Evolutionary conservation across 2,113 vertebrate genomes (phyloP).

Genomic region (Dissostichus mawsoni): DNA sequence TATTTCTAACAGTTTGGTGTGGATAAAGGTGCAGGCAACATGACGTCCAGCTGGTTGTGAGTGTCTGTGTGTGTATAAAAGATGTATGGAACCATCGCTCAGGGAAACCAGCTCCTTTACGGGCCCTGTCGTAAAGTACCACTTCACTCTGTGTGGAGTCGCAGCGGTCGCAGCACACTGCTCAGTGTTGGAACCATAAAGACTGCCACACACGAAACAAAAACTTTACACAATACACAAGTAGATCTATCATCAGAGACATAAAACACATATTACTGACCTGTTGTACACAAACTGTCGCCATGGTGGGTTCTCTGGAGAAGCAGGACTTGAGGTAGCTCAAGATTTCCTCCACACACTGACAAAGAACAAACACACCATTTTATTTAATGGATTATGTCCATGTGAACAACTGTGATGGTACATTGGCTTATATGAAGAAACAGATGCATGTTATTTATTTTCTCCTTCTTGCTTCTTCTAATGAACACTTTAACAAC

Average conservation of each 20-base stretch:
- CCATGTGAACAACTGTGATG: not conserved
- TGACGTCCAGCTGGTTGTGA: too few relatives aligned
- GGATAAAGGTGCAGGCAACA: not conserved
- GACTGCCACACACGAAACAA: slow-evolving; percentile 66
- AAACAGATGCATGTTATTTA: not conserved
- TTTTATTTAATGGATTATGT: not conserved
- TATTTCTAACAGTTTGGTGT: not conserved
- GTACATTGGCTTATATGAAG: not conserved
- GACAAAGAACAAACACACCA: not conserved
- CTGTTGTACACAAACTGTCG: slow-evolving; percentile 97
- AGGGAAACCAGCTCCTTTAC: slow-evolving; percentile 88
- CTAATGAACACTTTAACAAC: not conserved
- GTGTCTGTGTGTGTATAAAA: not conserved
- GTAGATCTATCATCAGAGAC: not conserved
- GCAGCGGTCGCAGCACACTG: slow-evolving; percentile 76
- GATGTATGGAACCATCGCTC: slow-evolving; percentile 97
- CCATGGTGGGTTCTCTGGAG: slow-evolving; percentile 94
- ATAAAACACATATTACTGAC: slow-evolving; percentile 73
- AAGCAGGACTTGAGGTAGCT: slow-evolving; percentile 97
- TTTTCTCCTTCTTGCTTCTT: not conserved
- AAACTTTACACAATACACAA: not conserved
- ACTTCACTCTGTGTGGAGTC: slow-evolving; percentile 88
- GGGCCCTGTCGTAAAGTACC: slow-evolving; percentile 97
- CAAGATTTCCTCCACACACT: slow-evolving; percentile 98
- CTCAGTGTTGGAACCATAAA: slow-evolving; percentile 82